Evolutionary conservation across 1,140 invertebrate genomes (phyloP).

Genomic region (Brachionus koreanus): DNA sequence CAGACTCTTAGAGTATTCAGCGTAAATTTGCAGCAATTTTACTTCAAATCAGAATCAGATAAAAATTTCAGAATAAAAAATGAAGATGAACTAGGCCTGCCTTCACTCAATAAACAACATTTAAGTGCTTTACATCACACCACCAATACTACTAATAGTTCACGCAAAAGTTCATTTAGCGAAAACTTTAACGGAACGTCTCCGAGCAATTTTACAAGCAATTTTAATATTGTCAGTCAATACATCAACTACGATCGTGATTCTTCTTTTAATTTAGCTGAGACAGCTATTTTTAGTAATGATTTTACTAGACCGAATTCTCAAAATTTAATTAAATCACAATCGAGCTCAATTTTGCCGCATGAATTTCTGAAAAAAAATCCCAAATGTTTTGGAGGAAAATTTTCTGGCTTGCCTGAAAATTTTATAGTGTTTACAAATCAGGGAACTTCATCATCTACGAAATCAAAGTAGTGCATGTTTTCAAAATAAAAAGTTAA

Average conservation of each 20-base stretch:
- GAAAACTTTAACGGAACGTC: constrained; percentile 26
- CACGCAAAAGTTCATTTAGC: constrained; percentile 13
- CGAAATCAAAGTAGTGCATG: not conserved
- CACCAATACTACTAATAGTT: constrained; percentile 24
- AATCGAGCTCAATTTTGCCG: not conserved
- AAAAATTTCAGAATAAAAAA: not conserved
- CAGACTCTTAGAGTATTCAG: not conserved
- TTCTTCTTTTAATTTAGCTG: not conserved
- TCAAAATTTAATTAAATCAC: constrained; percentile 13
- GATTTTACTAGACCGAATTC: not conserved
- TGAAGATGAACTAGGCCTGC: not conserved
- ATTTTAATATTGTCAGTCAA: not conserved
- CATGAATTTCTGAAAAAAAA: constrained; percentile 18
- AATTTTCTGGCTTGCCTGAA: constrained; percentile 24
- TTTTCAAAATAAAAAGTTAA: not conserved
- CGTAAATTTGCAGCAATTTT: not conserved
- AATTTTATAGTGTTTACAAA: constrained; percentile 5
- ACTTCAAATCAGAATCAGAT: not conserved
- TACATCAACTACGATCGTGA: not conserved
- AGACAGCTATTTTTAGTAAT: not conserved
- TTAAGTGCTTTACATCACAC: not conserved
- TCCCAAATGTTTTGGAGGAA: constrained; percentile 19
- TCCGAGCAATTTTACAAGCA: not conserved
- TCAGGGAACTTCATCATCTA: not conserved
- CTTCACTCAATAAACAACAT: not conserved